Evolutionary conservation across 2,797 vertebrate species (phyloP), one percentile per base, ranked within the genome.

Genomic region (Erethizon dorsatum): DNA sequence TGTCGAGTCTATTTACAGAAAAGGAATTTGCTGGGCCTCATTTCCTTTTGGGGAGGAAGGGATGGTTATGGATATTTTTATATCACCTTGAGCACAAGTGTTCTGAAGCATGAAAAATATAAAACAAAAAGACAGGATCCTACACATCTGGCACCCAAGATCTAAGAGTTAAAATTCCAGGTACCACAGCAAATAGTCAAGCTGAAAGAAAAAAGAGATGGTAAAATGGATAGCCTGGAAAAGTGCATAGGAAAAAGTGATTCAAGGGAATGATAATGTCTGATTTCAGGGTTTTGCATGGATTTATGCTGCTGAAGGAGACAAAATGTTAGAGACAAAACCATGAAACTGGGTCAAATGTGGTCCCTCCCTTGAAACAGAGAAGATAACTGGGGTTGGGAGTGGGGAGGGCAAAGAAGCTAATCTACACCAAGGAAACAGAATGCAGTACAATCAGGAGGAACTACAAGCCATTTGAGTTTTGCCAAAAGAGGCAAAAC

Each of bases 1-100:
- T 88, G 2, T 41, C 86, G 82, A 93, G 82, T 95, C 84, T 97
- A 10, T 94, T 91, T 91, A 61, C 8, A 80, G 80, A 82, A 78
- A 71, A 65, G 9, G 69, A 52, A 56, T 80, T 88, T 95, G 45
- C 56, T 47, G 77, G 73, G 22, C 15, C 33, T 95, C 56, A n/a
- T 91, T 95, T 97, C 57, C 65, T 94, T 80, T 88, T 4, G 20
- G 47, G 67, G 26, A 63, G 52, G 73, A 82, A 83, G 91, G 65
- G 56, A 33, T 8, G 15, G 28, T 59, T 85, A 24, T 1, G 4
- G 83, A 45, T 45, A 73, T 89, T 94, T 87, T 57, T 75, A 3
- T 47, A 86, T 94, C 24, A 28, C n/a, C 63, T 82, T 41, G 45
- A 93, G 59, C 4, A 2, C 85, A 80, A 88, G 69, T 8, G 4